These are phyloP conservation scores for Probaryconus sp. DNA, from an alignment of 1,140 invertebrate genomes.

Conservation along the genomic window DNA sequence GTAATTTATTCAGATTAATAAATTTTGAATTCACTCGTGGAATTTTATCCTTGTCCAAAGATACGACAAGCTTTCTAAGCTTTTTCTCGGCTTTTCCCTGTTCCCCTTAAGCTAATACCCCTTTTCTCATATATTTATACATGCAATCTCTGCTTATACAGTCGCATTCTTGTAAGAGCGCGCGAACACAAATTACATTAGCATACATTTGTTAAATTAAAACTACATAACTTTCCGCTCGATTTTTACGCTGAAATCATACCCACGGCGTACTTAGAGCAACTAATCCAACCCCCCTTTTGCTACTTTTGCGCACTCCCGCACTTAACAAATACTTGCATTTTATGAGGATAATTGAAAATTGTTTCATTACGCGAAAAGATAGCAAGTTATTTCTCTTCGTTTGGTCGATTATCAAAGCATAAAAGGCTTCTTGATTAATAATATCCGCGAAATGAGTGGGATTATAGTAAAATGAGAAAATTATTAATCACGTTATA, in stretches of 20 bases:
- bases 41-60: no score
- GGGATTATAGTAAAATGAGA: background rate
- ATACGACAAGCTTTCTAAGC: background rate
- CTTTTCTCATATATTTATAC: conserved; percentile 6
- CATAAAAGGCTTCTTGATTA: conserved; percentile 25
- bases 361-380: conserved; percentile 15
- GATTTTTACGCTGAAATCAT: conserved; percentile 23
- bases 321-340: conserved; percentile 18
- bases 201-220: conserved; percentile 46
- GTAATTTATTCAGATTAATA: no score
- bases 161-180: background rate
- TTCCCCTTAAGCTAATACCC: conserved; percentile 2
- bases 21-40: no score
- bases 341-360: conserved; percentile 30
- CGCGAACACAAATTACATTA: conserved; percentile 44
- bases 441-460: conserved; percentile 17
- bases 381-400: conserved; percentile 31
- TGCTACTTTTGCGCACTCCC: conserved; percentile 21
- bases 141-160: conserved; percentile 12
- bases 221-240: conserved; percentile 21
- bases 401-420: conserved; percentile 18
- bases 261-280: conserved; percentile 12
- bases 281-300: background rate
- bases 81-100: background rate
- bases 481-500: conserved; percentile 16